Evolutionary conservation across 2,888 invertebrate genomes (phyloP), one percentile per base, ranked within the genome.

Genomic region (Tupiocoris notatus): DNA sequence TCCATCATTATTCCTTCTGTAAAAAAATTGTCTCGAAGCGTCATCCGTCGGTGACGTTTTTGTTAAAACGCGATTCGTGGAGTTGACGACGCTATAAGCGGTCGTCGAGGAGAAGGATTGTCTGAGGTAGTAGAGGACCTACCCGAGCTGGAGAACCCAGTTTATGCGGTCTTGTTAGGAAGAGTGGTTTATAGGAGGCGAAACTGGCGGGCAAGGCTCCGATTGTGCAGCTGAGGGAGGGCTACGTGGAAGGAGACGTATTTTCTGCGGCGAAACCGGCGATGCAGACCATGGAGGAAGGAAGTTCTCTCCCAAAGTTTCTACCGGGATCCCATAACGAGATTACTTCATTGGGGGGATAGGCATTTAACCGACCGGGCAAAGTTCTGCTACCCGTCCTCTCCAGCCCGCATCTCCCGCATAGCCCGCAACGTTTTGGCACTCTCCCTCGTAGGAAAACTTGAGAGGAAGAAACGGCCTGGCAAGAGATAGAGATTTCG

Each of bases 291-390:
- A 20, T 39, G 39, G 39, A 39, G 25, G 39, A 24, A 17, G 7
- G 39, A 17, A 65, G 25, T 39, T 39, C 65, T 39, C 25, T 39
- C 17, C 54, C 65, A 65, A 65, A 65, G 65, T 65, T 65, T 65
- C 65, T 39, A 65, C 39, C 39, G 39, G 39, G 65, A 65, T 65
- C 39, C 65, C 65, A 65, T 65, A 65, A 65, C 65, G 65, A 65
- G 65, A 65, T 65, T 65, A 65, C 65, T 65, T 24, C 65, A 65
- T 39, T 39, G 65, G 54, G 39, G 65, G 54, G 54, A 65, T 65
- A 65, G 65, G 65, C 65, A 39, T 39, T 65, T 65, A 39, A 39
- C 65, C 23, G 1, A 23, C 23, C 39, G 39, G 39, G 39, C 39
- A 3, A 39, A 39, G 39, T 39, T 39, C 39, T 39, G n/a, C n/a